Evolutionary conservation across 2,113 vertebrate genomes (phyloP).

Genomic region (Neotoma lepida): DNA sequence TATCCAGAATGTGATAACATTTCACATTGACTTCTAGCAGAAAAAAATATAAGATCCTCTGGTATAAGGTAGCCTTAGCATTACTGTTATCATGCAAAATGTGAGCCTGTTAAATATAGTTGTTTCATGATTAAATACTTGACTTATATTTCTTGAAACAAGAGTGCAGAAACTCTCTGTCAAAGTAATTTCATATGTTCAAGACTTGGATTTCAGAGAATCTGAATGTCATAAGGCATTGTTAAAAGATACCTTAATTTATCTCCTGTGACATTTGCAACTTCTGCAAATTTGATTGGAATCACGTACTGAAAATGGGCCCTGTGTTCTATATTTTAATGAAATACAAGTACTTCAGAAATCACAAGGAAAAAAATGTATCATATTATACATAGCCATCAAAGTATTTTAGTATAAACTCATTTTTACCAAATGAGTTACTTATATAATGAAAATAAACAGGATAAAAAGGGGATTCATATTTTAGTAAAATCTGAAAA

Average conservation of each 20-base stretch:
- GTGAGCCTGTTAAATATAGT: constrained; percentile 37
- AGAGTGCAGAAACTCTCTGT: background rate
- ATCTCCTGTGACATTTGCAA: constrained; percentile 10
- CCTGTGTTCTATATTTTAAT: background rate
- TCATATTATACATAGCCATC: background rate
- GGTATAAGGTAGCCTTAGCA: background rate
- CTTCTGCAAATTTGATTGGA: background rate
- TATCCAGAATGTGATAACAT: background rate
- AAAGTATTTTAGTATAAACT: background rate
- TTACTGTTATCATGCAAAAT: constrained; percentile 57
- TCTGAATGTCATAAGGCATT: constrained; percentile 29
- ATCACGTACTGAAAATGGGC: background rate
- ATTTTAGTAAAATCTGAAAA: background rate
- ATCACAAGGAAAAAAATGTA: background rate
- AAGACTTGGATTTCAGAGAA: constrained; percentile 51
- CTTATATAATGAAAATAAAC: background rate
- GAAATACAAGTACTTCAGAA: background rate
- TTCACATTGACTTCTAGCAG: background rate
- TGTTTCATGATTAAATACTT: constrained; percentile 65
- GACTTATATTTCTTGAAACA: constrained; percentile 65
- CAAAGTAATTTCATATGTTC: constrained; percentile 52
- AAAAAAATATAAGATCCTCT: background rate
- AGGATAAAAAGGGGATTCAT: background rate
- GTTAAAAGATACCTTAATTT: constrained; percentile 61
- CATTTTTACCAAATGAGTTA: background rate